phyloP scores from a whole-genome alignment of 2,888 invertebrate genomes.

The Tachina fera region DNA sequence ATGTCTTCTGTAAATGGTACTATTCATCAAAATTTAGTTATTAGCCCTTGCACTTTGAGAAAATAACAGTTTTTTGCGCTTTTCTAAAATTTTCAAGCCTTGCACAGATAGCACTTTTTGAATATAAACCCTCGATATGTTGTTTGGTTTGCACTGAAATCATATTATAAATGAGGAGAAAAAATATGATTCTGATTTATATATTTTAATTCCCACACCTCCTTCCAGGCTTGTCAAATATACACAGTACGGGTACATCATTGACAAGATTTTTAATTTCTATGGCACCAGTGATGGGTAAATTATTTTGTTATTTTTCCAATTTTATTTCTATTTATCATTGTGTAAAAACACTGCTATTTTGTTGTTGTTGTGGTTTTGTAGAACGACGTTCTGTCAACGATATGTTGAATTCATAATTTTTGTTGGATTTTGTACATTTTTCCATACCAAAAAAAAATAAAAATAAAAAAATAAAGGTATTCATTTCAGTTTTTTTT shows the following conservation, averaged over 20 bases:
- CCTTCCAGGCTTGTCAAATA: slow-evolving; percentile 73
- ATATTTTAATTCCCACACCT: slow-evolving; percentile 13
- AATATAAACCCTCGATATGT: too few species aligned
- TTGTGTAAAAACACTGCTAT: slow-evolving; percentile 12
- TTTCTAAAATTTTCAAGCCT: too few species aligned
- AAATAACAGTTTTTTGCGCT: too few species aligned
- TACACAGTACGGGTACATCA: slow-evolving; percentile 76
- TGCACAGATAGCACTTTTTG: too few species aligned
- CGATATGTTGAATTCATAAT: slow-evolving; percentile 26
- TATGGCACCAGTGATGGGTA: slow-evolving; percentile 83
- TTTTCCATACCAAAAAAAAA: background rate
- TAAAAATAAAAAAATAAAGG: background rate
- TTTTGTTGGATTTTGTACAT: background rate
- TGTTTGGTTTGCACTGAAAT: too few species aligned
- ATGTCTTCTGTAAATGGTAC: too few species aligned
- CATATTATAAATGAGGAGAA: background rate
- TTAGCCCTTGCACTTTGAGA: too few species aligned
- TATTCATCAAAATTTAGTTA: too few species aligned
- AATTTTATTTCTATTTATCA: slow-evolving; percentile 13
- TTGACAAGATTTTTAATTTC: slow-evolving; percentile 81
- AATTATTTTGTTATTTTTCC: slow-evolving; percentile 55
- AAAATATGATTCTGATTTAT: slow-evolving; percentile 2
- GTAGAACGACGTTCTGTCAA: slow-evolving; percentile 17
- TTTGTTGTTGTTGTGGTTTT: slow-evolving; percentile 1
- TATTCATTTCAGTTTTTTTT: too few species aligned